Conservation (phyloP, 2,797 vertebrate species). For the Poeciliopsis paucimaculata region DNA sequence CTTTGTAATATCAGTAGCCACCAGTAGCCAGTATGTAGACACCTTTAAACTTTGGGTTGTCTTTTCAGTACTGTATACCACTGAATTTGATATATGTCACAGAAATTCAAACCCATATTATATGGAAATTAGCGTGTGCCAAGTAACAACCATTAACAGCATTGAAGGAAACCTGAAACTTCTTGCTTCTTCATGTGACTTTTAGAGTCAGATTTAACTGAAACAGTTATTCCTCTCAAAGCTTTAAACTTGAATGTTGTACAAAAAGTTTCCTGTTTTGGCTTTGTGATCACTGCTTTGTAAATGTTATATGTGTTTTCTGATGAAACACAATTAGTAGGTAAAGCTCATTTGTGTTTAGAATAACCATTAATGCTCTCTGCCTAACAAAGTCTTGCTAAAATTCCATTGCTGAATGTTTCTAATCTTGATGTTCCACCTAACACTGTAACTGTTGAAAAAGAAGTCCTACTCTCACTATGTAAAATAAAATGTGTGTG, state of each 20-base stretch:
- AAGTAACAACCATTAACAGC: background rate
- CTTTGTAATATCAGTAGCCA: background rate
- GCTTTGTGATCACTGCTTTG: background rate
- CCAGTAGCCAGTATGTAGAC: background rate
- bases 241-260: background rate
- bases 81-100: background rate
- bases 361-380: background rate
- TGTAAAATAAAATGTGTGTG: constrained; percentile 2
- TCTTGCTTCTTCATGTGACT: background rate
- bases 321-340: background rate
- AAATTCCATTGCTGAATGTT: background rate
- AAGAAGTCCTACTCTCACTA: constrained; percentile 1
- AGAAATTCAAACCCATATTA: background rate
- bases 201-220: background rate
- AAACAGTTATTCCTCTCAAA: background rate
- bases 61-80: background rate
- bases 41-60: background rate
- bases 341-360: background rate
- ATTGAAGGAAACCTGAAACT: background rate
- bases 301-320: background rate
- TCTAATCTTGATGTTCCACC: constrained; percentile 7
- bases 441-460: background rate
- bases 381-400: constrained; percentile 14
- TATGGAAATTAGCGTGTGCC: background rate
- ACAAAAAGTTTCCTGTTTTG: background rate